Conservation (phyloP, 2,797 vertebrate genomes). For the Lophius americanus region DNA sequence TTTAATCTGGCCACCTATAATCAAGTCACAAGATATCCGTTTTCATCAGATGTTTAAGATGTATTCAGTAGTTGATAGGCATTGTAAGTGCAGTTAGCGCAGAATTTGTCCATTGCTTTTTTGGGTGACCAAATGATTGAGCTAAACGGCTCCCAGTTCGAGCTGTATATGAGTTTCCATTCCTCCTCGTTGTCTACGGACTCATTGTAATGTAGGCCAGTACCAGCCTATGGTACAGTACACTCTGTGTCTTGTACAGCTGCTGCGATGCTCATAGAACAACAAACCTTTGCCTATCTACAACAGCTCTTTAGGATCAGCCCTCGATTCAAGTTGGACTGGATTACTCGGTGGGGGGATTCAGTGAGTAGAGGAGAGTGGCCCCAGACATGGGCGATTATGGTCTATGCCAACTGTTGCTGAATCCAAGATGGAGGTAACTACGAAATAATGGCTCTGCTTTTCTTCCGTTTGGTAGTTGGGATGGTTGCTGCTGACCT, state of each 20-base stretch:
- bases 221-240: conserved; percentile 72
- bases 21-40: not conserved
- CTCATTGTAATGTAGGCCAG: conserved; percentile 74
- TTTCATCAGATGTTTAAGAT: conserved; percentile 10
- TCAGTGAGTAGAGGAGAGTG: conserved; percentile 41
- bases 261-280: conserved; percentile 69
- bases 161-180: conserved; percentile 57
- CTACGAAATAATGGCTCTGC: too few species aligned
- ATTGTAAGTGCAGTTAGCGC: not conserved
- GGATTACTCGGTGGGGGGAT: conserved; percentile 57
- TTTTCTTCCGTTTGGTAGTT: too few species aligned
- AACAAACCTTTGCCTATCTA: conserved; percentile 72
- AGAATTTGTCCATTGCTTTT: conserved; percentile 27
- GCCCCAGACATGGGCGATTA: not conserved
- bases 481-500: too few species aligned
- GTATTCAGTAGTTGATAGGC: not conserved
- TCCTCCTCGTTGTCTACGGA: conserved; percentile 64
- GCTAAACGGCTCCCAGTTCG: conserved; percentile 45
- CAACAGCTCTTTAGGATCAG: conserved; percentile 71
- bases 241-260: conserved; percentile 73
- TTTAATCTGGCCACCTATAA: conserved; percentile 10
- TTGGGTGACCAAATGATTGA: conserved; percentile 45
- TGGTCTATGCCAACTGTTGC: conserved; percentile 39
- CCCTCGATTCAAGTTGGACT: conserved; percentile 69
- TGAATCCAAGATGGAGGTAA: conserved; percentile 69